A percentile compares a stretch with the other conserved stretches of the same genome.
Evolutionary conservation across 1,140 invertebrate genomes (phyloP).

Genomic region (Stenopsyche tienmushanensis): DNA sequence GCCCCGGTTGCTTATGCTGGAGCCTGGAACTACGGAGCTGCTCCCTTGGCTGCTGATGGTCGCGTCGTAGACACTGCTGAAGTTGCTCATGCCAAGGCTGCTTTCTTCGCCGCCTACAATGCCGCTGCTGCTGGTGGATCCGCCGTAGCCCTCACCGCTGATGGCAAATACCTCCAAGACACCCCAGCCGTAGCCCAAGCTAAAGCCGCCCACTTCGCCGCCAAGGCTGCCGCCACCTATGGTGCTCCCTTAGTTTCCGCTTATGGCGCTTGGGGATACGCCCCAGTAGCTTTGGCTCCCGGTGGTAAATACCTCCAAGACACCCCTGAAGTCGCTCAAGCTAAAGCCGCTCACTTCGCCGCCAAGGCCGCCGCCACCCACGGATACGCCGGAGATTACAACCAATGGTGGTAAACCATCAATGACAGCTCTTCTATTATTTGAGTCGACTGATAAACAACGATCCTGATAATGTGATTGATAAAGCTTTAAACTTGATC

Average conservation of each 20-base stretch:
- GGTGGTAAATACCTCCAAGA: slow-evolving; percentile 17
- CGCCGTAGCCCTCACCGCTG: slow-evolving; percentile 51
- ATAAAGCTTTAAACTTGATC: background rate
- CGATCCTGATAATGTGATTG: no score
- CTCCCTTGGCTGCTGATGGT: slow-evolving; percentile 36
- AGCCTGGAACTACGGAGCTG: slow-evolving; percentile 43
- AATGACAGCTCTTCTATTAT: background rate
- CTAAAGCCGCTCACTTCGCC: slow-evolving; percentile 22
- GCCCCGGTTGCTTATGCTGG: background rate
- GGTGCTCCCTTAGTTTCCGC: background rate
- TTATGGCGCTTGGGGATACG: background rate
- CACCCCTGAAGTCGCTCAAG: slow-evolving; percentile 23
- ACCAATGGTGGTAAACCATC: slow-evolving; percentile 10
- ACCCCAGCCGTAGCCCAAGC: slow-evolving; percentile 55
- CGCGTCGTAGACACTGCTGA: slow-evolving; percentile 52
- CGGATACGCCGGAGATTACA: background rate
- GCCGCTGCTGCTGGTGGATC: slow-evolving; percentile 42
- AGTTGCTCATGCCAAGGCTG: slow-evolving; percentile 53
- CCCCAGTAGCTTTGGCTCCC: slow-evolving; percentile 5
- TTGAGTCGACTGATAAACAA: background rate
- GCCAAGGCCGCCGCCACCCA: slow-evolving; percentile 8
- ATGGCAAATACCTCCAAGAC: slow-evolving; percentile 50
- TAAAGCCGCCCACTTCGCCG: slow-evolving; percentile 51
- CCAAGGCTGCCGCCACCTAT: slow-evolving; percentile 49
- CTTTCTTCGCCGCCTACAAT: slow-evolving; percentile 48